Base-by-base conservation (phyloP, 2,888 invertebrate genomes). In the Pandemis cinnamomeana region DNA sequence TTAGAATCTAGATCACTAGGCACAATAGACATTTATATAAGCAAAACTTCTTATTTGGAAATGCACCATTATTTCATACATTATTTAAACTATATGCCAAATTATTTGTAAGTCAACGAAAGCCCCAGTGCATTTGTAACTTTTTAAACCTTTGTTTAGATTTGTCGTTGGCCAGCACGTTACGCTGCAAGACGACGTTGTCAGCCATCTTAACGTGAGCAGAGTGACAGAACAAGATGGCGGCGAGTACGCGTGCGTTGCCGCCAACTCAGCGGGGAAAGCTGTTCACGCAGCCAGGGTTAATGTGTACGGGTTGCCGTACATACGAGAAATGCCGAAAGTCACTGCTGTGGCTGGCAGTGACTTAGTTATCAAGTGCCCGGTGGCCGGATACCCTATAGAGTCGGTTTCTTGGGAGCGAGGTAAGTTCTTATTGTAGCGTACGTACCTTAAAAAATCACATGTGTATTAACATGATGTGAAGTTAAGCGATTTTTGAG, bases 101-200 rank as follows among this genome's bases (percentile, higher is more conserved):
- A 2, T 36, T 36, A 4, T 36, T 36, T 36, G 27, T 36, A 36
- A 4, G 27, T 36, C 27, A 36, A 36, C 27, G 2, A 36, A 36
- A 2, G 27, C 27, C 27, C 27, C 2, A 36, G 4, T 36, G 27
- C 2, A 36, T 4, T 36, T 36, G 2, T 2, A 36, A 36, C 27
- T 36, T 36, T 2, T 36, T 0, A 36, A 36, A 36, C 2, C 5
- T 77, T 48, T 55, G 51, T 70, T 36, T 84, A 97, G 98, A 84
- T 98, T 98, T 90, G 96, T 98, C 83, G 98, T 98, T 75, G 98
- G 98, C 48, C 98, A 98, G 89, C 98, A 98, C 92, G 98, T 98
- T 79, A 98, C 98, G 27, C 96, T 98, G 61, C 98, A 98, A 92
- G 98, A 98, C 86, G 98, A 98, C 90, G 98, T 98, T 77, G 98